Evolutionary conservation across 2,888 invertebrate species (phyloP).

Genomic region (Meteorus colon): DNA sequence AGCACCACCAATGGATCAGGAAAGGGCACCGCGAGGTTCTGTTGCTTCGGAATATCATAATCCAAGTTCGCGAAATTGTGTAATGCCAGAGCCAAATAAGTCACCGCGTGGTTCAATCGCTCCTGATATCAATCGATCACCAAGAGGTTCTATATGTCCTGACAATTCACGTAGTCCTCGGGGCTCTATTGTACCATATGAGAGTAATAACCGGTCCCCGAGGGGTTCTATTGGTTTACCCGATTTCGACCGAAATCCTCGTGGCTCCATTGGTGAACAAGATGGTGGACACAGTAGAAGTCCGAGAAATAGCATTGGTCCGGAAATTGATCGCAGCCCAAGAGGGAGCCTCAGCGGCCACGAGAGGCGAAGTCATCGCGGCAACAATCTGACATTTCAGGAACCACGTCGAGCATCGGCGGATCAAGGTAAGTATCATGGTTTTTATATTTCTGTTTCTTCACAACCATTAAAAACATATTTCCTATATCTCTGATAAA

Average conservation of each 20-base stretch:
- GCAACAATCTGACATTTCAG: constrained; percentile 73
- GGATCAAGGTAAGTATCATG: constrained; percentile 64
- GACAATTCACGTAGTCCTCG: constrained; percentile 77
- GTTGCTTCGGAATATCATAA: constrained; percentile 74
- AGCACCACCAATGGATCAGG: constrained; percentile 76
- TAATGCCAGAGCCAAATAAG: constrained; percentile 66
- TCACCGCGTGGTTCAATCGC: constrained; percentile 76
- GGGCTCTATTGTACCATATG: constrained; percentile 74
- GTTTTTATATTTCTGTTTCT: constrained; percentile 6
- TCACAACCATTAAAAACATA: not conserved
- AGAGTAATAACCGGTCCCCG: constrained; percentile 66
- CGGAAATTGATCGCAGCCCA: constrained; percentile 71
- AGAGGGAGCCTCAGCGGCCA: constrained; percentile 72
- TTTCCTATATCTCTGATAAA: not conserved
- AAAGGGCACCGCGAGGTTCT: constrained; percentile 78
- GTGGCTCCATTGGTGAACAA: constrained; percentile 58
- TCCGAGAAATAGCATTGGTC: constrained; percentile 78
- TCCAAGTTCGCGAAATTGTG: constrained; percentile 73
- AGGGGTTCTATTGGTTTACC: constrained; percentile 73
- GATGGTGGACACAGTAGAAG: constrained; percentile 62
- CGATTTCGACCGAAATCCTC: constrained; percentile 72
- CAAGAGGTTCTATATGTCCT: constrained; percentile 75
- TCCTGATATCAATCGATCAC: constrained; percentile 74
- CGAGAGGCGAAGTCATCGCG: constrained; percentile 77
- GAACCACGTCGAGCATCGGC: constrained; percentile 67